Percentiles rank a stretch among this genome's conserved stretches.
Conservation (phyloP, 2,888 invertebrate genomes). For the Neoitamus cyanurus region DNA sequence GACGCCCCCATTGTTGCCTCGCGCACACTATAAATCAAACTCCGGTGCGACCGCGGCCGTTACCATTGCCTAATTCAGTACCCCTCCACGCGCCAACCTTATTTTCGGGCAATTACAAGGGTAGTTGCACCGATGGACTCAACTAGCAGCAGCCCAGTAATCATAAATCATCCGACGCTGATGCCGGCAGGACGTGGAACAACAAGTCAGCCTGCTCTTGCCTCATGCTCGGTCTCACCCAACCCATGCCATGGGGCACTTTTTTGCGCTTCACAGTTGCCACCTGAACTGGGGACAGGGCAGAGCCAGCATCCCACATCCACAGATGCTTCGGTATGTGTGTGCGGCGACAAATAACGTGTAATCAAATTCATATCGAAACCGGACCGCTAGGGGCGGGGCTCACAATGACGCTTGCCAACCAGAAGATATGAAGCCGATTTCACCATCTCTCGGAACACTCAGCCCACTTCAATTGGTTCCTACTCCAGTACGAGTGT, state of each 20-base stretch:
- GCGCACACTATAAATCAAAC: slow-evolving; percentile 35
- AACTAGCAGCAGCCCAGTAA: slow-evolving; percentile 17
- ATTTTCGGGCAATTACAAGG: slow-evolving; percentile 14
- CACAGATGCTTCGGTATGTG: neutral
- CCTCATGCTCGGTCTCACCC: neutral
- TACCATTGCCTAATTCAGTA: too few relatives aligned
- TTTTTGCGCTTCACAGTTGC: slow-evolving; percentile 5
- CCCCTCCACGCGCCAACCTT: neutral
- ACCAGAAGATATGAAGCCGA: slow-evolving; percentile 53
- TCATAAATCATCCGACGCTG: slow-evolving; percentile 37
- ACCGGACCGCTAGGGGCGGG: slow-evolving; percentile 49
- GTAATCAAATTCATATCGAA: neutral
- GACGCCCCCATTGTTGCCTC: neutral
- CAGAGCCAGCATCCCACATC: neutral
- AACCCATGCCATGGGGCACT: neutral
- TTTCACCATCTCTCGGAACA: slow-evolving; percentile 8
- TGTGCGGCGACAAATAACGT: neutral
- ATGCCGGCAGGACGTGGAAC: slow-evolving; percentile 21
- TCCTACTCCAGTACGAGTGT: neutral
- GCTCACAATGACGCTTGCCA: slow-evolving; percentile 55
- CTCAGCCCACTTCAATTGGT: slow-evolving; percentile 28
- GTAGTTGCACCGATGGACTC: slow-evolving; percentile 8
- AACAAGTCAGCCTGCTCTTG: neutral
- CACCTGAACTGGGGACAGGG: neutral
- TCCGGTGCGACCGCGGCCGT: neutral